phyloP scores from a whole-genome alignment of 2,888 invertebrate genomes.

The Fragum whitleyi region DNA sequence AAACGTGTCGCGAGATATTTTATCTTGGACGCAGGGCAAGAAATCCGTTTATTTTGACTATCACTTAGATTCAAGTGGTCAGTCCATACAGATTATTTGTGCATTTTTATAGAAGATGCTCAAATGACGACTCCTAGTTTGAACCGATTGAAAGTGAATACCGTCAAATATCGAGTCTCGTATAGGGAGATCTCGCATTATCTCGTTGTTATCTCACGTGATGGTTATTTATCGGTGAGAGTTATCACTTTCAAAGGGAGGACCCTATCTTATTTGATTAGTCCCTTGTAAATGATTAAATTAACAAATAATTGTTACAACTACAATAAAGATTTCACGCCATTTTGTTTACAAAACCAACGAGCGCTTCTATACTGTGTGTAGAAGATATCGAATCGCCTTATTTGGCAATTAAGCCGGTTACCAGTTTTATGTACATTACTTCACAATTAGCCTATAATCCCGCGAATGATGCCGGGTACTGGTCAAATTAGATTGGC shows the following conservation, averaged over 20 bases:
- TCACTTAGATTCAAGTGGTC: too few species aligned
- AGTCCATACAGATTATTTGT: too few species aligned
- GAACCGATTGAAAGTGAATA: not conserved
- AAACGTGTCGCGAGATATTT: too few species aligned
- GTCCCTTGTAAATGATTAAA: constrained; percentile 52
- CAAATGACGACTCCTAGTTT: too few species aligned
- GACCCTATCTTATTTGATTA: constrained; percentile 57
- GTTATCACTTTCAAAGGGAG: constrained; percentile 21
- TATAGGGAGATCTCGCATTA: constrained; percentile 1
- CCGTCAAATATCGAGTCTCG: not conserved
- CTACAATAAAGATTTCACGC: constrained; percentile 26
- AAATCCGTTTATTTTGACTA: too few species aligned
- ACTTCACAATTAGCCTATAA: not conserved
- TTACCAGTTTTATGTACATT: not conserved
- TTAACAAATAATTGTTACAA: constrained; percentile 58
- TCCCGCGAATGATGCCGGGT: not conserved
- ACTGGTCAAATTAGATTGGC: not conserved
- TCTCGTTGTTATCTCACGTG: constrained; percentile 9
- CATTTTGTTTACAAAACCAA: constrained; percentile 17
- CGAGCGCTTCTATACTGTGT: constrained; percentile 32
- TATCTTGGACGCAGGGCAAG: too few species aligned
- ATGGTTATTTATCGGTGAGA: constrained; percentile 7
- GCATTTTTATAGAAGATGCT: too few species aligned
- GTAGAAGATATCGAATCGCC: constrained; percentile 16
- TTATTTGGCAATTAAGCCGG: not conserved